A percentile compares a stretch with the other conserved stretches of the same genome.
Conservation (phyloP, 2,113 vertebrate species). For the Gasterosteus aculeatus region DNA sequence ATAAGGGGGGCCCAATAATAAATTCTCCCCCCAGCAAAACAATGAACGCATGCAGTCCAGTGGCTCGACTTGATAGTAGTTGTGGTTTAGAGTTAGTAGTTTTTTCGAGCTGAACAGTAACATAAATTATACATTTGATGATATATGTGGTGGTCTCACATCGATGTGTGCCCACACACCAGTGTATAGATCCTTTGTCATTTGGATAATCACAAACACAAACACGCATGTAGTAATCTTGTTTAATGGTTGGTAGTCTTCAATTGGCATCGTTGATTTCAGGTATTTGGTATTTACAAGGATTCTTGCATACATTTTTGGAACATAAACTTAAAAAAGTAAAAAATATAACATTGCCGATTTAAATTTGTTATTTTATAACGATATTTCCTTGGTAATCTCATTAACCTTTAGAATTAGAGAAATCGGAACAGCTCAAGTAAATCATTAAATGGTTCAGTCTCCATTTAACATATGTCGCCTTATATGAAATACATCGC, state of each 20-base stretch:
- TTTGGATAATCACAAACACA: slow-evolving; percentile 25
- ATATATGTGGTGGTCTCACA: not conserved
- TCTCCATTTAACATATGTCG: slow-evolving; percentile 56
- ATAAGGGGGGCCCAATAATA: not conserved
- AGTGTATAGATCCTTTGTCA: not conserved
- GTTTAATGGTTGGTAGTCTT: slow-evolving; percentile 65
- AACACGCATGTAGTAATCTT: slow-evolving; percentile 51
- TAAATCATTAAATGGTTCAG: slow-evolving; percentile 60
- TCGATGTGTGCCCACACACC: not conserved
- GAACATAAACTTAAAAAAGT: slow-evolving; percentile 44
- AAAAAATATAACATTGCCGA: slow-evolving; percentile 49
- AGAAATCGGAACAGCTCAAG: slow-evolving; percentile 69
- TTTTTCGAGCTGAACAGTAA: not conserved
- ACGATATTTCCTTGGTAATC: slow-evolving; percentile 39
- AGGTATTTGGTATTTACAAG: slow-evolving; percentile 66
- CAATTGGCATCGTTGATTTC: slow-evolving; percentile 51
- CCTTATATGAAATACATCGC: slow-evolving; percentile 74
- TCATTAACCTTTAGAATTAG: slow-evolving; percentile 36
- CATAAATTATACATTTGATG: not conserved
- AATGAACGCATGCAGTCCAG: not conserved
- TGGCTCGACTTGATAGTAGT: not conserved
- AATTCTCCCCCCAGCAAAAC: not conserved
- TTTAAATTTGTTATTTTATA: slow-evolving; percentile 43
- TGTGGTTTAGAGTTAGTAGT: not conserved
- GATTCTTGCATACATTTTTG: slow-evolving; percentile 33